A percentile compares a stretch with the other conserved stretches of the same genome.
phyloP scores from a whole-genome alignment of 2,888 invertebrate genomes.

The Criorhina ranunculi region DNA sequence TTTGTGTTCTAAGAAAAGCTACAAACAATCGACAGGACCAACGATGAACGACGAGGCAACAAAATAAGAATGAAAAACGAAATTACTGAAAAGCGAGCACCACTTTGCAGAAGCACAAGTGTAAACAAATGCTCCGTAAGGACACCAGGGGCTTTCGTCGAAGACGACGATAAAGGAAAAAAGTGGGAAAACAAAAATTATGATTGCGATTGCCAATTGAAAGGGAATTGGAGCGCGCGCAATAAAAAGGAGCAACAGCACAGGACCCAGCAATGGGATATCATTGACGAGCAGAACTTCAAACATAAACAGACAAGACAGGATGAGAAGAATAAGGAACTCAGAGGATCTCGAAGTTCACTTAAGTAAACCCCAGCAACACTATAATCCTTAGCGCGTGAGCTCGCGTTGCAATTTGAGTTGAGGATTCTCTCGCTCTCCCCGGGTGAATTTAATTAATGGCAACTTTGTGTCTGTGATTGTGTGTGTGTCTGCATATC shows the following conservation, averaged over 20 bases:
- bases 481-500: constrained; percentile 10
- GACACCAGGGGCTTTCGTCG: background rate
- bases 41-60: constrained; percentile 62
- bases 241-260: constrained; percentile 26
- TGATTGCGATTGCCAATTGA: constrained; percentile 71
- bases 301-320: constrained; percentile 41
- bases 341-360: constrained; percentile 27
- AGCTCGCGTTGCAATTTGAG: constrained; percentile 70
- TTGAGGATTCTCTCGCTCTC: constrained; percentile 52
- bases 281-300: constrained; percentile 58
- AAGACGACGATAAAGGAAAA: constrained; percentile 20
- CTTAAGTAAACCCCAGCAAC: constrained; percentile 52
- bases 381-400: constrained; percentile 71
- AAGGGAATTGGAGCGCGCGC: constrained; percentile 47
- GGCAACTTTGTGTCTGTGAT: constrained; percentile 37
- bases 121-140: constrained; percentile 61
- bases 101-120: constrained; percentile 75
- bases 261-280: constrained; percentile 15
- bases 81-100: constrained; percentile 67
- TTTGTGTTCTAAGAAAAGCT: constrained; percentile 73
- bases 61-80: constrained; percentile 55
- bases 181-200: constrained; percentile 60
- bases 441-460: constrained; percentile 66
- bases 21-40: constrained; percentile 73
- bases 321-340: constrained; percentile 4